Base-by-base conservation (phyloP, 2,888 invertebrate genomes). In the Diogma glabrata region DNA sequence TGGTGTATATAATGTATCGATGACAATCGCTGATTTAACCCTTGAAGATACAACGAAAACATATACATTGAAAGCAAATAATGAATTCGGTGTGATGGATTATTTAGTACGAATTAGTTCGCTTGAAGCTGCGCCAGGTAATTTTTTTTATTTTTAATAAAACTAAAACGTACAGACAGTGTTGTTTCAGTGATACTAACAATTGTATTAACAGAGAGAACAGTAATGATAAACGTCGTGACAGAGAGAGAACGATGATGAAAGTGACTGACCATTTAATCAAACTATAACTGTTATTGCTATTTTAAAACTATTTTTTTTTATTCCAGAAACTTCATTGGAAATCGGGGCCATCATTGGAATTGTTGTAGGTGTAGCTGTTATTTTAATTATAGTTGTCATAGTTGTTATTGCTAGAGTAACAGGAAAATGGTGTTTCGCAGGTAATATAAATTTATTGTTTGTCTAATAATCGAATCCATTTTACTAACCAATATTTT, bases 341-440 rank as follows among this genome's bases (percentile, higher is more conserved):
- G 85, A 82, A 55, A 77, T 84, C 3, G 86, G 84, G 38, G 80
- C 83, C 6, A 85, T 89, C 54, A 81, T 87, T 49, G 87, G 84
- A 51, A 86, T 88, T 57, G 81, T 67, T 53, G 75, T 84, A 3
- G 84, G 79, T 2, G 75, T 84, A 9, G 72, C 84, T 9, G 81
- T 80, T 16, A 76, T 85, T n/a, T 68, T 86, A 53, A 70, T 87
- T 57, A 67, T 82, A 48, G 53, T 68, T 54, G 79, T 87, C 54
- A 14, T 33, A 22, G n/a, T 48, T 14, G 33, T 48, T 8, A 83
- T 84, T 63, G 88, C 89, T 49, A 81, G 85, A 60, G 81, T 83
- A 55, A 87, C 87, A 54, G 85, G 85, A 62, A 76, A 85, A 67
- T 88, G 88, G 87, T 89, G 88, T 72, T 89, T 89, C 69, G 84